Evolutionary conservation across 2,888 invertebrate species (phyloP), one percentile per base, ranked within the genome.

Genomic region (Atrina japonica): DNA sequence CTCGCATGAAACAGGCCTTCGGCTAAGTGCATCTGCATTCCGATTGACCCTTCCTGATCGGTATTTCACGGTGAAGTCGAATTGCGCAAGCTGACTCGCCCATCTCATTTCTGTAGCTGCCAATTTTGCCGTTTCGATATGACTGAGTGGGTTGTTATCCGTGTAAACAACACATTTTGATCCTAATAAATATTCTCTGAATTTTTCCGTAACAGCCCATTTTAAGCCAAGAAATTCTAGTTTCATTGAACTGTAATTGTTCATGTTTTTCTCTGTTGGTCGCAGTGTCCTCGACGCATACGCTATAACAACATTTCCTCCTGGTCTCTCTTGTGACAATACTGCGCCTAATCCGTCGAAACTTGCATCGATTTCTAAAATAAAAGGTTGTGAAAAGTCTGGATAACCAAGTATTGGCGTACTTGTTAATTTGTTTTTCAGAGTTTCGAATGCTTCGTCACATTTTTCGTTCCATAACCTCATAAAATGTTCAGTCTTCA

Each of bases 71-170:
- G 43, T 47, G 53, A 80, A 67, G 53, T 79, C 56, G 45, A 75
- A 82, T 25, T 64, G 67, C 16, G 76, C 70, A 25, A 79, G 61
- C 18, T 79, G 71, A 21, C 61, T 27, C 21, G 56, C 67, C 81
- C 76, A 77, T n/a, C 74, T 49, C 68, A 71, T 67, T 58, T 83
- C 80, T 43, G 75, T 71, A 16, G 81, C 80, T 30, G 71, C 77
- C n/a, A 79, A 43, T 63, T 81, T 79, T 7, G 76, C 76, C n/a
- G 79, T 60, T 49, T 72, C 29, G 1, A 73, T 16, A 53, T 73
- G 65, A 59, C 70, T 70, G 25, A 70, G 56, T n/a, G 75, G 67
- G 35, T 70, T 64, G 56, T 56, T 69, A 29, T 63, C 56, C 9
- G 70, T 65, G 25, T 11, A 65, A 3, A 70, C 65, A 30, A 29